A percentile compares a stretch with the other conserved stretches of the same genome.
phyloP scores from a whole-genome alignment of 2,888 invertebrate genomes.

The Hemaris fuciformis region DNA sequence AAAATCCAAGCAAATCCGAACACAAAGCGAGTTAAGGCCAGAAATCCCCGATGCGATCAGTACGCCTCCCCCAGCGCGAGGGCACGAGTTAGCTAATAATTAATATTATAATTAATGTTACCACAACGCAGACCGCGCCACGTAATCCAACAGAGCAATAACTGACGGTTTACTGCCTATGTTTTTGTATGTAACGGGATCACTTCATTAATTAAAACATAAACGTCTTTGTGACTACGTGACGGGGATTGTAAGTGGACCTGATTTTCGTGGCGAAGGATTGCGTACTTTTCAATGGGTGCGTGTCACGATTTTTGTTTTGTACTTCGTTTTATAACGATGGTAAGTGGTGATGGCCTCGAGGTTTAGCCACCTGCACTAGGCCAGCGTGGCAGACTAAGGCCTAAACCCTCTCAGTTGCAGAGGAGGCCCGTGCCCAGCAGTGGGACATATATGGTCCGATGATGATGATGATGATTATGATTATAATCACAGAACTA shows the following conservation, averaged over 20 bases:
- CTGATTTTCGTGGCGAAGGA: no score
- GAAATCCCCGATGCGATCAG: conserved; percentile 23
- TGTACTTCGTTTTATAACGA: background rate
- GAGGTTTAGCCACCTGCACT: no score
- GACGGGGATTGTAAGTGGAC: background rate
- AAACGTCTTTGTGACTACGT: conserved; percentile 7
- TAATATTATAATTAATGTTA: conserved; percentile 80
- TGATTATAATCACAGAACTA: no score
- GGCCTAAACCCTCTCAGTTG: no score
- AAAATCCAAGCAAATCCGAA: background rate
- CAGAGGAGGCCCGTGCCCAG: no score
- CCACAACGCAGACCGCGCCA: conserved; percentile 65
- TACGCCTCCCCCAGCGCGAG: conserved; percentile 56
- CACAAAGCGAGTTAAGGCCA: background rate
- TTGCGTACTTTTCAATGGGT: no score
- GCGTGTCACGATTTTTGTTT: background rate
- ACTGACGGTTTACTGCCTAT: conserved; percentile 6
- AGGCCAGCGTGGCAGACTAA: no score
- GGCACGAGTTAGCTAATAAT: conserved; percentile 77
- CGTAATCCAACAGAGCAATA: conserved; percentile 38
- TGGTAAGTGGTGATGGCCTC: no score
- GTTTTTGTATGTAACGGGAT: conserved; percentile 6
- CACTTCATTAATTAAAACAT: conserved; percentile 9
- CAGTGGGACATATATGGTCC: no score
- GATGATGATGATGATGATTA: no score